phyloP scores from a whole-genome alignment of 2,888 invertebrate species.

The Elegia similella region DNA sequence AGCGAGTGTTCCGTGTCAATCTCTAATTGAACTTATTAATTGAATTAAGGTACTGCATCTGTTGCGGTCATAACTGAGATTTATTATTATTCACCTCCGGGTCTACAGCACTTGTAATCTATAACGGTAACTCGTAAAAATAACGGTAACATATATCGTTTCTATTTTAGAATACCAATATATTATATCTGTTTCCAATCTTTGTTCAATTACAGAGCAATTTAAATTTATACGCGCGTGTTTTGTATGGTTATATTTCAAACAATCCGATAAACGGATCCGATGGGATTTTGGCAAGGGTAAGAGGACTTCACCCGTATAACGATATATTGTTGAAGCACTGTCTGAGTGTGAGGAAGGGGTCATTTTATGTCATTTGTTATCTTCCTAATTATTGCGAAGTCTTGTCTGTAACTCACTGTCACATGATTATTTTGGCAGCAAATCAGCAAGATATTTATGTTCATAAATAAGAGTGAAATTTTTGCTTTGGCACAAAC shows the following conservation, averaged over 20 bases:
- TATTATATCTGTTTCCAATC: slow-evolving; percentile 1
- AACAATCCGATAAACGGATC: background rate
- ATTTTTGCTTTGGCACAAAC: too few species aligned
- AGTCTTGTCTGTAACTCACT: background rate
- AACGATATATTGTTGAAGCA: background rate
- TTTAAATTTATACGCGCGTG: background rate
- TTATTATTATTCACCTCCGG: slow-evolving; percentile 45
- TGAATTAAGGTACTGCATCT: slow-evolving; percentile 49
- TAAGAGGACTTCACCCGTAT: background rate
- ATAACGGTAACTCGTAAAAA: slow-evolving; percentile 13
- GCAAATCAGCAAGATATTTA: background rate
- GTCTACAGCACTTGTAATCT: slow-evolving; percentile 17
- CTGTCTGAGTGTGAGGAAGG: background rate
- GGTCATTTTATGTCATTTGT: background rate
- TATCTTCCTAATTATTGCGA: background rate
- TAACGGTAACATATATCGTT: slow-evolving; percentile 31
- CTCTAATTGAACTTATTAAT: slow-evolving; percentile 72
- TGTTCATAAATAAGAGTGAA: background rate
- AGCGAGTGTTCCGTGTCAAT: slow-evolving; percentile 63
- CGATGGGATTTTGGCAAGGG: background rate
- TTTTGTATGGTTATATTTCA: background rate
- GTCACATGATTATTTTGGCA: background rate
- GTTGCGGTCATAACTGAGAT: slow-evolving; percentile 51
- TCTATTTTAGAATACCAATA: background rate
- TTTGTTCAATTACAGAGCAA: slow-evolving; percentile 6